Base-by-base conservation (phyloP, 2,888 invertebrate species). In the Alcis repandata region DNA sequence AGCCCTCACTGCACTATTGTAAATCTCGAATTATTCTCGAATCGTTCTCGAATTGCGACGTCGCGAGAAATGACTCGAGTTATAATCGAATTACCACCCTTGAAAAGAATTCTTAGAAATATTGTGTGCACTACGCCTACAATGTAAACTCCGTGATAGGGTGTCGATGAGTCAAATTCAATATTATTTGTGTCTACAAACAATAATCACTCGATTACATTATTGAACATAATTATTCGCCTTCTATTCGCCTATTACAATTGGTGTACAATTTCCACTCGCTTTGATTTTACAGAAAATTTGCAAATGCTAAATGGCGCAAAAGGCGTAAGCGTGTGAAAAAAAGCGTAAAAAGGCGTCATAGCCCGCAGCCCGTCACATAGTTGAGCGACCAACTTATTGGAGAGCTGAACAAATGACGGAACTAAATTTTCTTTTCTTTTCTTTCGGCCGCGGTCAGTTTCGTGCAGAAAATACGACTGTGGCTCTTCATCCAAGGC, bases 11-110 rank as follows among this genome's bases (percentile, higher is more conserved):
- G 74, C 74, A 64, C 67, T 65, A 74, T 70, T 72, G 73, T 73
- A 80, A 85, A 86, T 77, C 78, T 83, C 73, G 80, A 87, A 87
- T 89, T 84, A 87, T 88, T 83, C 82, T 83, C 83, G 82, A 88
- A 88, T 86, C 86, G 86, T 87, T 83, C 82, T 83, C 83, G 82
- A 88, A 88, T 86, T 85, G 83, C 79, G 79, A 79, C 83, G 76
- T 79, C 77, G 77, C 73, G 74, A 73, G 87, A 85, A 90, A 90
- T 90, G 88, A 90, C 85, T 85, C 88, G 88, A 79, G 71, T 69
- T 58, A 79, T 88, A 90, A 91, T 90, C 86, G 85, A 87, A 82
- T 91, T 79, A 79, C 69, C 57, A 54, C 73, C 79, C 79, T 75
- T 53, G 63, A 72, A 69, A 71, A 71, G 68, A 75, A 77, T 13